Evolutionary conservation across 2,888 invertebrate genomes (phyloP), one percentile per base, ranked within the genome.

Genomic region (Tiliacea aurago): DNA sequence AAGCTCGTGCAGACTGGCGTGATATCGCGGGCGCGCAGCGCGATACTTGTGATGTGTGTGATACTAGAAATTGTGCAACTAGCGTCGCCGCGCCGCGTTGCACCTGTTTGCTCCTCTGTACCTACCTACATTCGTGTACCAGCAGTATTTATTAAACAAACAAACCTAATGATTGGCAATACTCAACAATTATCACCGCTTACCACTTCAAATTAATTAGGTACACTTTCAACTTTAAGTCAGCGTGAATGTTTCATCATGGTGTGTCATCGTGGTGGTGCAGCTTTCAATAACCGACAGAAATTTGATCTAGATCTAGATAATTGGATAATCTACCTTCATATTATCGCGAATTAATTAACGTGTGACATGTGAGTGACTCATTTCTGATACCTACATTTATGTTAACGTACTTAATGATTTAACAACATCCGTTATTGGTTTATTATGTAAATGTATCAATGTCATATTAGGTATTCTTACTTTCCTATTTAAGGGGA

Each of bases 181-280:
- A 61, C 4, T 41, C 11, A 23, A 10, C 43, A 9, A 64, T 76
- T 76, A 64, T 59, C 7, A 18, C 9, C 18, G 61, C 28, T 51
- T 10, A 45, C 28, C 49, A 37, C 41, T 45, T n/a, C 23, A 43
- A 78, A 70, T 65, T 33, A 43, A 58, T 59, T 28, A 28, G 28
- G 28, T 61, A 45, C 43, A 70, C 65, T 66, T 62, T 77, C 20
- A 64, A 76, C 70, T 70, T 15, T 13, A n/a, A 28, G 9, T 23
- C 13, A 9, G 43, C 56, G n/a, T 47, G 41, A 67, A 49, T 41
- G n/a, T 43, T 75, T 47, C 53, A 41, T 33, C 53, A 53, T 0
- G 15, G 45, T 18, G 11, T 15, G 15, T 59, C 58, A 66, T n/a
- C 53, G n/a, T 47, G 62, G 33, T n/a, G 11, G 45, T 45, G 20